Conservation (phyloP, 2,113 vertebrate genomes). For the Lipophrys pholis region DNA sequence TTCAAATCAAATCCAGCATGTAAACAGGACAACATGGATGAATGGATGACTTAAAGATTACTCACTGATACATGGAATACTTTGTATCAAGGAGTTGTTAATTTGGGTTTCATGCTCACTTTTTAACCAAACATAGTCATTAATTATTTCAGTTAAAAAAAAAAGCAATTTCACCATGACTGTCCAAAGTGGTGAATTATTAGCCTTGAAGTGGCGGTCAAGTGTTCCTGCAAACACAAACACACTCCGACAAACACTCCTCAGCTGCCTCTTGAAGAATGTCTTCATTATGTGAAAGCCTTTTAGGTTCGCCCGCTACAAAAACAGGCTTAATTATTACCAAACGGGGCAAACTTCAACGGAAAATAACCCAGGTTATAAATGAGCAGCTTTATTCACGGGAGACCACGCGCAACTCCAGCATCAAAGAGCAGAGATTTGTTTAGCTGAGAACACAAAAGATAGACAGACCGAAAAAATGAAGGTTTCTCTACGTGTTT, state of each 20-base stretch:
- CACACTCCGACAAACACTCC: neutral
- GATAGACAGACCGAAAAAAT: neutral
- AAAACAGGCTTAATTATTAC: conserved; percentile 65
- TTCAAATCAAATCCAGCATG: too few species aligned
- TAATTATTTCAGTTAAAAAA: too few species aligned
- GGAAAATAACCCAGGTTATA: conserved; percentile 49
- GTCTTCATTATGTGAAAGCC: conserved; percentile 28
- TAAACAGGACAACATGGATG: too few species aligned
- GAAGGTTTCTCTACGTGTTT: neutral
- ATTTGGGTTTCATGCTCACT: too few species aligned
- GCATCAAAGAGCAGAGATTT: conserved; percentile 34
- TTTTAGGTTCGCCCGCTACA: conserved; percentile 29
- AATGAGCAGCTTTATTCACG: conserved; percentile 11
- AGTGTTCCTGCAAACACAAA: conserved; percentile 46
- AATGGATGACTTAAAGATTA: too few species aligned
- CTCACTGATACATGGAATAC: too few species aligned
- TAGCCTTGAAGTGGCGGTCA: conserved; percentile 47
- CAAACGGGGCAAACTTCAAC: conserved; percentile 7
- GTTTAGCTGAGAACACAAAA: conserved; percentile 6
- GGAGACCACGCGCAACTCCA: neutral
- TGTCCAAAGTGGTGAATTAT: conserved; percentile 43
- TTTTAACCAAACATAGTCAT: too few species aligned
- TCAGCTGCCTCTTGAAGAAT: conserved; percentile 4
- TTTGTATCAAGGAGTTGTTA: too few species aligned
- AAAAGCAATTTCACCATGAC: conserved; percentile 21